Conservation (phyloP, 2,797 vertebrate species). For the Macropodus opercularis region DNA sequence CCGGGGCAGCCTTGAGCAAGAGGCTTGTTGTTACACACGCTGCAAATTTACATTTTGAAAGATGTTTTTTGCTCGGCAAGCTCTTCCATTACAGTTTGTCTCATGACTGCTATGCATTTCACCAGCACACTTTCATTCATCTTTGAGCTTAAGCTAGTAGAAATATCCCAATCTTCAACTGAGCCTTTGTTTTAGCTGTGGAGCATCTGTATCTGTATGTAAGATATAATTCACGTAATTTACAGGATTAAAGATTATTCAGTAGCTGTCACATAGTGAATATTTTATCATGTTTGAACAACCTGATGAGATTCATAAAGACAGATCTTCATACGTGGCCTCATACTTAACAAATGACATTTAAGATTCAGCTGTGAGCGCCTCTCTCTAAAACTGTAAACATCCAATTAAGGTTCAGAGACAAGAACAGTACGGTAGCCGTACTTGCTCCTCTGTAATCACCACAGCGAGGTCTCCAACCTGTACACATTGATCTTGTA, state of each 20-base stretch:
- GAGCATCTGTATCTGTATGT: too few species aligned
- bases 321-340: constrained; percentile 3
- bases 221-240: neutral
- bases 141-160: neutral
- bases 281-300: neutral
- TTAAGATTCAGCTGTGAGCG: constrained; percentile 20
- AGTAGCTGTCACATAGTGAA: neutral
- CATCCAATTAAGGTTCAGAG: constrained; percentile 61
- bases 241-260: neutral
- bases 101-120: neutral
- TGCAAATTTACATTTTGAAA: constrained; percentile 15
- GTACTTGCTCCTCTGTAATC: constrained; percentile 65
- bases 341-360: constrained; percentile 12
- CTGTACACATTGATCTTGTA: constrained; percentile 77
- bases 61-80: neutral
- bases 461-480: constrained; percentile 70
- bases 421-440: constrained; percentile 45
- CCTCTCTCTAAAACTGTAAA: constrained; percentile 44
- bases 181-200: neutral
- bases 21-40: constrained; percentile 2
- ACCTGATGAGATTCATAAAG: constrained; percentile 5
- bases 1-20: neutral
- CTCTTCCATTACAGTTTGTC: neutral
- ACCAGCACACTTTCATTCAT: neutral
- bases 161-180: neutral